Evolutionary conservation across 2,888 invertebrate genomes (phyloP), one percentile per base, ranked within the genome.

Genomic region (Drosophila niveifrons): DNA sequence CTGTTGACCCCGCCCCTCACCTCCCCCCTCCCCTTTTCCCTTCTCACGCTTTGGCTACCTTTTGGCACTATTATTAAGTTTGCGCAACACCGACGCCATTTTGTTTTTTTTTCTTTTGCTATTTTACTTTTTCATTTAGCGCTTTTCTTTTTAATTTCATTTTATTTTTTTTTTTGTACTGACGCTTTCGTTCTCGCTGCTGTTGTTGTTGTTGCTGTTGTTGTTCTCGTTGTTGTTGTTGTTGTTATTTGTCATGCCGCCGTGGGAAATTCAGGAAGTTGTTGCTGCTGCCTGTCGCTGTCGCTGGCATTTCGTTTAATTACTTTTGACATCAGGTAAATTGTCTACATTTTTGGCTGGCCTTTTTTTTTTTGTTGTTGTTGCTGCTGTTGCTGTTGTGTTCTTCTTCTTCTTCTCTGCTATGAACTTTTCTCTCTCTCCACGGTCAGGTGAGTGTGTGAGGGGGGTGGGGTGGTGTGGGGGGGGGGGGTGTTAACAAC

Each of bases 291-390:
- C 52, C 53, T 65, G 62, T 55, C 74, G 66, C 75, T 81, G 88
- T 70, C 67, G 70, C 63, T 86, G 83, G 71, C 83, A 78, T 81
- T 86, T 86, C 66, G 71, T 86, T 88, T 86, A 85, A 88, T 85
- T 88, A 88, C 81, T 79, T 88, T 88, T 83, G 84, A 85, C 81
- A 85, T 75, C 81, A 82, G 87, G 81, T 87, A 75, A 77, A 85
- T 82, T 79, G 71, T 67, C 66, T 48, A 72, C 66, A 72, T 66
- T 63, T 75, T 68, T 66, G 47, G 47, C 59, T 64, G 63, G 61
- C 57, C 52, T 55, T 65, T 80, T 62, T 48, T 52, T 6, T n/a
- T 39, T n/a, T 29, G 28, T 36, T 28, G 52, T 23, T 31, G 31
- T 31, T 47, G 15, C n/a, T 31, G n/a, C 47, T 29, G 17, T n/a